phyloP scores from a whole-genome alignment of 1,140 invertebrate genomes.

The Leptonema lineaticorne region DNA sequence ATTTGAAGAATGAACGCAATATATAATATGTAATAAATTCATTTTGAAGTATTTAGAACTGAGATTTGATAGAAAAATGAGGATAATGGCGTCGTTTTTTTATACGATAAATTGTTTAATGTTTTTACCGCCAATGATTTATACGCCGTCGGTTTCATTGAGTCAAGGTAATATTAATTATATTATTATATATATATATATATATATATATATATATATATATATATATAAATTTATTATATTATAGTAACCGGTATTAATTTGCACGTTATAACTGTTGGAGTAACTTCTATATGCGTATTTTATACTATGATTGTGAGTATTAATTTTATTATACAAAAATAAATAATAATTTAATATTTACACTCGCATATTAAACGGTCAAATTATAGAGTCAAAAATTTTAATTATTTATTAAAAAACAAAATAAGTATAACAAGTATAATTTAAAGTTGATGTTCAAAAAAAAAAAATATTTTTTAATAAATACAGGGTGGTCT shows the following conservation, averaged over 20 bases:
- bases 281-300: conserved; percentile 74
- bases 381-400: background rate
- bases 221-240: background rate
- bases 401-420: too few species aligned
- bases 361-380: conserved; percentile 44
- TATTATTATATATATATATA: too few species aligned
- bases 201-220: background rate
- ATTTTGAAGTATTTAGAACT: conserved; percentile 69
- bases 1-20: too few species aligned
- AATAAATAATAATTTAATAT: conserved; percentile 49
- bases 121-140: conserved; percentile 11
- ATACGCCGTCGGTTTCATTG: conserved; percentile 7
- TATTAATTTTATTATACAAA: conserved; percentile 45
- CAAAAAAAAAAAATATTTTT: too few species aligned
- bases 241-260: conserved; percentile 44
- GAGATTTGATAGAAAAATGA: conserved; percentile 64
- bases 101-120: conserved; percentile 6
- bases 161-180: conserved; percentile 13
- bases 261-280: conserved; percentile 66
- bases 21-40: background rate
- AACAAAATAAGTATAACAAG: too few species aligned
- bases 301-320: conserved; percentile 76
- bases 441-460: too few species aligned
- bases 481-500: conserved; percentile 72
- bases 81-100: conserved; percentile 62